Evolutionary conservation across 1,140 invertebrate species (phyloP).

Genomic region (Brachionus asplanchnoidis): DNA sequence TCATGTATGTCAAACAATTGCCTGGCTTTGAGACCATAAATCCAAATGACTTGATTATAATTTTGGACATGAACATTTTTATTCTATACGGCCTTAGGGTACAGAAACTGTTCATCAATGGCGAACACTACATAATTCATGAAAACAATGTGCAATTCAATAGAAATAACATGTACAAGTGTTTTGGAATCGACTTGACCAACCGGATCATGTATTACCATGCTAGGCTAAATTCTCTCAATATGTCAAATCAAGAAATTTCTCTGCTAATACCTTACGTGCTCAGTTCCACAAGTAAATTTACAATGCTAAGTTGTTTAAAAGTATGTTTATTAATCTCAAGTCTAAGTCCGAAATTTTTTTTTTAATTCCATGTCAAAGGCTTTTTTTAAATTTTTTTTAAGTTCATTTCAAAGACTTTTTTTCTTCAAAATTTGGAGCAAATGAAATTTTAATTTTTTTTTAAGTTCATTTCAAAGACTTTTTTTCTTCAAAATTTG

Average conservation of each 20-base stretch:
- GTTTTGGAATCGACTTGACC: not conserved
- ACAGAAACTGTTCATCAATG: not conserved
- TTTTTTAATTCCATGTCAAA: too few species aligned
- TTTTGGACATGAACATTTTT: not conserved
- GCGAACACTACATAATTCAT: not conserved
- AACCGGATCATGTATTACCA: conserved; percentile 3
- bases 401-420: too few species aligned
- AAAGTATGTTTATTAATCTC: too few species aligned
- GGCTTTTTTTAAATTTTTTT: too few species aligned
- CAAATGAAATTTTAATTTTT: too few species aligned
- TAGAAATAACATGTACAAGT: conserved; percentile 12
- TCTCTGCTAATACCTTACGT: not conserved
- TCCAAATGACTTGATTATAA: not conserved
- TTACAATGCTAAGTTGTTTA: not conserved
- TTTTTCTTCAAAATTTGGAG: too few species aligned
- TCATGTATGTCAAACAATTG: not conserved
- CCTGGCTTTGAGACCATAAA: not conserved
- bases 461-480: not conserved
- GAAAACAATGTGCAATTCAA: not conserved
- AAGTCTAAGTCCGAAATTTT: too few species aligned
- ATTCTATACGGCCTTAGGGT: not conserved
- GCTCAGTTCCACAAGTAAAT: conserved; percentile 3
- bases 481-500: too few species aligned
- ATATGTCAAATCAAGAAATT: not conserved
- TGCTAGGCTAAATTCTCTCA: not conserved